Evolutionary conservation across 2,888 invertebrate genomes (phyloP).

Genomic region (Gandaritis pyraliata): DNA sequence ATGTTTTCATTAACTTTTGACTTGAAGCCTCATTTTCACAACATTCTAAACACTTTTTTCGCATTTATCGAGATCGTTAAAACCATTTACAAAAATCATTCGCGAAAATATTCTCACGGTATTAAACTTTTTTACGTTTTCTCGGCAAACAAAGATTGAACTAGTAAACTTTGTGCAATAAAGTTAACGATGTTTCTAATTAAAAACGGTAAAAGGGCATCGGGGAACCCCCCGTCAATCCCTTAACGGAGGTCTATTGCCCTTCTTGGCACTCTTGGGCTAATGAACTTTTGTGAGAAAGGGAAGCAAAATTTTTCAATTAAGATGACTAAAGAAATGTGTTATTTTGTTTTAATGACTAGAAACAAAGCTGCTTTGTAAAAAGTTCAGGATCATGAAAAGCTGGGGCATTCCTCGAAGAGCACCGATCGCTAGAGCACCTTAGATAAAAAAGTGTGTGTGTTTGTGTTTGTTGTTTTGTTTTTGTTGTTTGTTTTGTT

Average conservation of each 20-base stretch:
- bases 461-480: too few species aligned
- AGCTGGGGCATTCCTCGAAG: too few species aligned
- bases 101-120: conserved; percentile 43
- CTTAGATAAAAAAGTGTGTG: too few species aligned
- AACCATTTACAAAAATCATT: conserved; percentile 35
- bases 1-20: conserved; percentile 10
- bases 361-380: conserved; percentile 37
- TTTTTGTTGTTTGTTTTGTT: too few species aligned
- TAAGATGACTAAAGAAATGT: conserved; percentile 56
- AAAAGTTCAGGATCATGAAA: conserved; percentile 19
- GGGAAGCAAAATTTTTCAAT: conserved; percentile 52
- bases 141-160: conserved; percentile 52
- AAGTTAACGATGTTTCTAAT: conserved; percentile 56
- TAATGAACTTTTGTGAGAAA: conserved; percentile 45
- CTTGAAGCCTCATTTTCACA: conserved; percentile 13
- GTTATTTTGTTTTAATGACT: conserved; percentile 55
- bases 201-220: conserved; percentile 52
- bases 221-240: conserved; percentile 53
- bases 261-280: conserved; percentile 45
- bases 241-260: conserved; percentile 50
- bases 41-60: conserved; percentile 16
- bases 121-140: conserved; percentile 58
- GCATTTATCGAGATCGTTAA: conserved; percentile 29
- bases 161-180: conserved; percentile 50
- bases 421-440: too few species aligned